phyloP scores from a whole-genome alignment of 2,797 vertebrate species.

The Peromyscus attwateri region DNA sequence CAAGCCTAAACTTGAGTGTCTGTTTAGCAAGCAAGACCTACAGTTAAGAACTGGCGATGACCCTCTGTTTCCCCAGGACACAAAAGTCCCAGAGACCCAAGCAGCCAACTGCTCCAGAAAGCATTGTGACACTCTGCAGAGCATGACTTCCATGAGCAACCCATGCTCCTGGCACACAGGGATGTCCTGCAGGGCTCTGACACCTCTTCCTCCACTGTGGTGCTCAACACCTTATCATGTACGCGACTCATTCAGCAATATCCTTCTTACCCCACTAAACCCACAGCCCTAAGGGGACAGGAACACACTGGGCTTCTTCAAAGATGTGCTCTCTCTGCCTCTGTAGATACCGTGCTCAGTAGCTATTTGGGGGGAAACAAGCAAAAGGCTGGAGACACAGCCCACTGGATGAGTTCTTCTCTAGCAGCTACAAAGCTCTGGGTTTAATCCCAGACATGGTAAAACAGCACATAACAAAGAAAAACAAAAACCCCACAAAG shows the following conservation, averaged over 20 bases:
- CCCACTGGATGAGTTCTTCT: background rate
- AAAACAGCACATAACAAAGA: background rate
- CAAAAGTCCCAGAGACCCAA: background rate
- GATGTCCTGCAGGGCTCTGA: background rate
- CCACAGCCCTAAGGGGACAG: too few relatives aligned
- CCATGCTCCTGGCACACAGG: background rate
- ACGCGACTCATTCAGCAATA: too few relatives aligned
- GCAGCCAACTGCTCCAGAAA: background rate
- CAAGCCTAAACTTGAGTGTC: background rate
- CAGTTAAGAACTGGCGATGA: background rate
- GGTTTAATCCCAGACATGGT: background rate
- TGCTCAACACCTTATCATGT: background rate
- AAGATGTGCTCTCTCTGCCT: background rate
- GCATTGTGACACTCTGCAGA: background rate
- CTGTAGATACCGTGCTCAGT: background rate
- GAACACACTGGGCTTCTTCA: background rate
- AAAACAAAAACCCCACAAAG: background rate
- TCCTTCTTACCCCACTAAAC: background rate
- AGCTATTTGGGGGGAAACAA: background rate
- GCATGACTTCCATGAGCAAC: rapidly evolving
- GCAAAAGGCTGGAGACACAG: too few relatives aligned
- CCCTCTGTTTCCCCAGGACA: background rate
- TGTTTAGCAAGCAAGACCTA: conserved; percentile 1
- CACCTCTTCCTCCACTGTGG: background rate
- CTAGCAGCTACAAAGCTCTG: background rate